Evolutionary conservation across 2,888 invertebrate genomes (phyloP), one percentile per base, ranked within the genome.

Genomic region (Tetramorium bicarinatum): DNA sequence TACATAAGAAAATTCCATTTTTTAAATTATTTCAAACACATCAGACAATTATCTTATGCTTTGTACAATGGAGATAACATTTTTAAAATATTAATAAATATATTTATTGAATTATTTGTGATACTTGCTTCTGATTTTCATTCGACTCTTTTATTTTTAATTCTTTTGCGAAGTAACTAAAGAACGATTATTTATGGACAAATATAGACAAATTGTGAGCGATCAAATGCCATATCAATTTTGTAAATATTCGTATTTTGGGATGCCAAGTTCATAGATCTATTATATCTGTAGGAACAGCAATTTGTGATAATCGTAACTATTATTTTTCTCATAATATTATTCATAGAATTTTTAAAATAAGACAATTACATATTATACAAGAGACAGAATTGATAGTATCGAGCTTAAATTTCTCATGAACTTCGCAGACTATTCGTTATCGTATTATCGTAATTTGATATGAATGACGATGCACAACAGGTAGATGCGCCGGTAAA

Each of bases 391-490:
- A 69, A 72, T 44, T 9, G 41, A 41, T 21, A 8, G 21, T 25
- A 44, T 15, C 21, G 21, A 21, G 41, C 4, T 29, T 18, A 29
- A 11, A 47, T 13, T 66, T 38, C 52, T 52, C 7, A 11, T 18
- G 7, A 76, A 64, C 2, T 18, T 62, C 11, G 38, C 41, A 29
- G 38, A 44, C 41, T 25, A 56, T 41, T 79, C 44, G 25, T 64
- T 76, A 52, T 34, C 59, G 49, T 25, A 77, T 77, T 77, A 77
- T 54, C 77, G 15, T 21, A 79, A 79, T 71, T 79, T 34, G 44
- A 47, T 71, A 13, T 13, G 29, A 79, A 18, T 47, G 44, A 77
- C 25, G 29, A 9, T 56, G 29, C 44, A 34, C 29, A 56, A 11
- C 54, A 52, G 34, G 11, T 56, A 71, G 56, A 47, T 34, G 34